Evolutionary conservation across 2,113 vertebrate genomes (phyloP), one percentile per base, ranked within the genome.

Genomic region (Poicephalus gulielmi): DNA sequence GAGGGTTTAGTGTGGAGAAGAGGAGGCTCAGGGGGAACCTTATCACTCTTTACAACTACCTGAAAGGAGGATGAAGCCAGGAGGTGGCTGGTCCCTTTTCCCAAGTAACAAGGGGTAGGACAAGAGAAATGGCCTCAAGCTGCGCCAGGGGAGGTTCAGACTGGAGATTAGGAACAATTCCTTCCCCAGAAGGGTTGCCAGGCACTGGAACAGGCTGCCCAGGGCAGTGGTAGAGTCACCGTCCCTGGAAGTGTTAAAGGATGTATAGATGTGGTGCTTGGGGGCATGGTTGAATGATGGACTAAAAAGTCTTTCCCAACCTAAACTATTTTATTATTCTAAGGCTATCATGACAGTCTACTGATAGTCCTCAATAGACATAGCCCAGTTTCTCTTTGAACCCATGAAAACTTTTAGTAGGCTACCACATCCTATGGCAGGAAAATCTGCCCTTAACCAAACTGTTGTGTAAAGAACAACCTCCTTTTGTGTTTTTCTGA

Each of bases 251-350:
- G 17, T 17, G 20, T 75, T 57, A 27, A 63, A 59, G 50, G 27
- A 9, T 1, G 1, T 1, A 10, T 12, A 24, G 24, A 35, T 2
- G 7, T 41, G 28, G 52, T 3, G 20, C 27, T 15, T 15, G 22
- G 28, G 41, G 23, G 37, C 23, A 9, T 15, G 17, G 44, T 20
- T 43, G 49, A 41, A 15, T 46, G 46, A 13, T 50, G 37, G 53
- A 33, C 53, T 57, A 33, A 57, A 33, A 55, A 33, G 9, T n/a
- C n/a, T 74, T 79, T 66, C 12, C 44, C 44, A 79, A 11, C 17
- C 23, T 33, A n/a, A 66, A 62, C 19, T 3, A 66, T 66, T 60
- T 35, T 35, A 9, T n/a, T 11, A 44, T 81, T 91, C 57, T 33
- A n/a, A 43, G 47, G 8, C 52, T 17, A 59, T 85, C 19, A 18